Evolutionary conservation across 2,888 invertebrate genomes (phyloP), one percentile per base, ranked within the genome.

Genomic region (Coelinius sp.): DNA sequence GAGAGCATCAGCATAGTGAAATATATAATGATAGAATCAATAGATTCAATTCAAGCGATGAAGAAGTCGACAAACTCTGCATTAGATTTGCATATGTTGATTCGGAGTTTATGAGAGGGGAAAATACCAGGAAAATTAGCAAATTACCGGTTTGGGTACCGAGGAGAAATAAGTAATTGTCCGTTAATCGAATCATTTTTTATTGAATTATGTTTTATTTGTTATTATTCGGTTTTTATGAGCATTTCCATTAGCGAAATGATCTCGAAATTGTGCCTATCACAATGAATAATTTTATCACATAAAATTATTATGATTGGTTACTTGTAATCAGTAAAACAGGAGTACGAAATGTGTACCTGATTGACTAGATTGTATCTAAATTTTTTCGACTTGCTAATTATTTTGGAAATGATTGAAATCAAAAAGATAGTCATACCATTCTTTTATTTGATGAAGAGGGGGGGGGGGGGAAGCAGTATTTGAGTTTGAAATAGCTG

Each of bases 11-110:
- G 53, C 76, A n/a, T n/a, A n/a, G 69, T 17, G 75, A 76, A 1
- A 67, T 75, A 0, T 66, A 56, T 31, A 14, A 38, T n/a, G 56
- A 56, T 49, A 52, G 20, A 31, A n/a, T 83, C 56, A 78, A 73
- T 53, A 84, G 82, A 76, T 85, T 83, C 70, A 84, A 82, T 49
- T 85, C 84, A 27, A 86, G 85, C 74, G 83, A 85, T 69, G 85
- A 86, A 66, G 84, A 87, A 62, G 83, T 87, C 56, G 84, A 86
- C 24, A 86, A 86, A 73, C 72, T 86, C 20, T 84, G 84, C 25
- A 73, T 75, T 20, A 75, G 75, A 70, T 75, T 78, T 67, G 73
- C 76, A 12, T 75, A 78, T 67, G 73, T 74, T 53, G 76, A 76
- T 67, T 64, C 77, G 7, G 70, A 71, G 12, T 77, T 74, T 46